Evolutionary conservation across 2,797 vertebrate genomes (phyloP).

Genomic region (Enteromius afrohamiltoni): DNA sequence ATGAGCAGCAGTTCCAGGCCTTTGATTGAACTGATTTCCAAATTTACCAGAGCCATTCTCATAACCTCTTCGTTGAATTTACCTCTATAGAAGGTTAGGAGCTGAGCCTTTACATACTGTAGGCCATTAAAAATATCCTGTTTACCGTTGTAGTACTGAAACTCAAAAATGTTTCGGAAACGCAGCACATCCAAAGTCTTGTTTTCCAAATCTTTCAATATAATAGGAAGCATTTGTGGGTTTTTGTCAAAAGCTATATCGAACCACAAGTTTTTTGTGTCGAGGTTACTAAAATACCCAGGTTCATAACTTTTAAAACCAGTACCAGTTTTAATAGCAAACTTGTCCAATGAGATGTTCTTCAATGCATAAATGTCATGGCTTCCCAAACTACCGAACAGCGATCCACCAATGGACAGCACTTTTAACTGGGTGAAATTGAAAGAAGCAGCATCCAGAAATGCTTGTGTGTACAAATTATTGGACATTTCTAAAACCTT

Average conservation of each 20-base stretch:
- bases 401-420: conserved; percentile 81
- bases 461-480: conserved; percentile 77
- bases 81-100: conserved; percentile 81
- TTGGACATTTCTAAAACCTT: conserved; percentile 79
- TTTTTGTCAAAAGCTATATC: conserved; percentile 80
- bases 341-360: conserved; percentile 71
- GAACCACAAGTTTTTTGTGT: conserved; percentile 75
- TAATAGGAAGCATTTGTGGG: conserved; percentile 66
- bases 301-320: conserved; percentile 76
- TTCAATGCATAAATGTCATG: conserved; percentile 74
- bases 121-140: conserved; percentile 79
- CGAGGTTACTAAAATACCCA: conserved; percentile 78
- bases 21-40: conserved; percentile 70
- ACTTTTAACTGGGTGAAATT: conserved; percentile 68
- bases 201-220: conserved; percentile 78
- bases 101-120: conserved; percentile 59
- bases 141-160: conserved; percentile 76
- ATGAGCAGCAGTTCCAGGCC: conserved; percentile 77
- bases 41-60: conserved; percentile 78
- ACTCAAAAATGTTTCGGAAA: conserved; percentile 87
- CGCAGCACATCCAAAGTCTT: conserved; percentile 76
- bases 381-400: conserved; percentile 72
- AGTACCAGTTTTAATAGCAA: conserved; percentile 82
- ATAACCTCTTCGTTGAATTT: conserved; percentile 87
- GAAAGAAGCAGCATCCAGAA: conserved; percentile 71